A percentile compares a stretch with the other conserved stretches of the same genome.
These are phyloP conservation scores for Dolichopus griseipennis DNA, from an alignment of 2,888 invertebrate species.

Conservation along the genomic window DNA sequence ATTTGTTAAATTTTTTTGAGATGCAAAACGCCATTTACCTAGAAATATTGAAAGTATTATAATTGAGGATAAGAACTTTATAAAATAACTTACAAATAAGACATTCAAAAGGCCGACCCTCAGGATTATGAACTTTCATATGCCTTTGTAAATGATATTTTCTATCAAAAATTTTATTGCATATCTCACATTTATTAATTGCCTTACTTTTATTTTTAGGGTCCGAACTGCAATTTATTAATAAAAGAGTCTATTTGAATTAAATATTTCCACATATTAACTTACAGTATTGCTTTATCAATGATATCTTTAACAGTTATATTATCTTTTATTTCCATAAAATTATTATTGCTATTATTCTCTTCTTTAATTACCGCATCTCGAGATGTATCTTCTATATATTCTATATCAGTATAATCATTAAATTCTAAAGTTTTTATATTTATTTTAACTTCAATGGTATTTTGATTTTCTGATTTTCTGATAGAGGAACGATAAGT, in stretches of 20 bases:
- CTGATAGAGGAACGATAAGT: too few relatives aligned
- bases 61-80: too few relatives aligned
- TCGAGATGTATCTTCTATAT: background rate
- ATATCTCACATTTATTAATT: slow-evolving; percentile 39
- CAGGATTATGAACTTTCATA: slow-evolving; percentile 26
- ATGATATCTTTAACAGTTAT: background rate
- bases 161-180: slow-evolving; percentile 45
- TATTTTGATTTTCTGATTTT: too few relatives aligned
- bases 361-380: slow-evolving; percentile 16
- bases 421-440: background rate
- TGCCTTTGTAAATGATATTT: slow-evolving; percentile 41
- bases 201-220: slow-evolving; percentile 21
- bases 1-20: too few relatives aligned
- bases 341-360: slow-evolving; percentile 9
- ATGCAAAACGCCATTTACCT: too few relatives aligned
- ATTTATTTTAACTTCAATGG: too few relatives aligned
- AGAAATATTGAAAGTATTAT: too few relatives aligned
- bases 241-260: slow-evolving; percentile 19
- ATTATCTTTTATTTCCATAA: slow-evolving; percentile 28
- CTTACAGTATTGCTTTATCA: background rate
- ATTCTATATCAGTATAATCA: background rate
- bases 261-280: background rate
- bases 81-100: too few relatives aligned
- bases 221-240: slow-evolving; percentile 20
- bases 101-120: slow-evolving; percentile 23